These are phyloP conservation scores for Antechinus flavipes DNA, from an alignment of 2,113 vertebrate genomes.

Conservation along the genomic window DNA sequence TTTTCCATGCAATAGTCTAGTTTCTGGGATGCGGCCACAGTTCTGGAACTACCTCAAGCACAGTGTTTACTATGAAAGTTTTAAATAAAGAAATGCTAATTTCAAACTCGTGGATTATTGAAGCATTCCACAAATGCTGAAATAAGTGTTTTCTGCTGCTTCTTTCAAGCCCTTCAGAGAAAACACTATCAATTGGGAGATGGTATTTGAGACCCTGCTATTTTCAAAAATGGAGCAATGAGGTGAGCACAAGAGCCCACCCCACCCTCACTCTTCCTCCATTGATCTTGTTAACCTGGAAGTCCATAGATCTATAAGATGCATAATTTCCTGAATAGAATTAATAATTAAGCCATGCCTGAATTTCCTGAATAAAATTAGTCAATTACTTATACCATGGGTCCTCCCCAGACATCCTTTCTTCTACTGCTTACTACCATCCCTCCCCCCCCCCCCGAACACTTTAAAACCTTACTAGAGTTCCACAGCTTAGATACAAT, in stretches of 20 bases:
- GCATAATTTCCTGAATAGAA: constrained; percentile 55
- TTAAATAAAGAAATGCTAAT: constrained; percentile 41
- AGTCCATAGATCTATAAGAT: constrained; percentile 34
- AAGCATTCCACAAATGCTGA: constrained; percentile 59
- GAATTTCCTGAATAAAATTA: constrained; percentile 56
- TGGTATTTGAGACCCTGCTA: constrained; percentile 66
- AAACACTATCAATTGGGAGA: constrained; percentile 67
- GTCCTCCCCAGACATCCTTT: not conserved
- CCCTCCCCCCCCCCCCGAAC: constrained; percentile 43
- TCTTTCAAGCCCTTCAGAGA: constrained; percentile 62
- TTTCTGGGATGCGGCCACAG: constrained; percentile 35
- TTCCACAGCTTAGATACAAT: constrained; percentile 74
- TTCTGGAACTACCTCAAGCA: not conserved
- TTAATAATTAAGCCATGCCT: constrained; percentile 56
- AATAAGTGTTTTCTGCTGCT: constrained; percentile 63
- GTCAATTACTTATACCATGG: constrained; percentile 40
- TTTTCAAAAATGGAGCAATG: constrained; percentile 64
- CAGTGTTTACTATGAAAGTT: constrained; percentile 3
- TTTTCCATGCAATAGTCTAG: constrained; percentile 40
- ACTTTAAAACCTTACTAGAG: constrained; percentile 56
- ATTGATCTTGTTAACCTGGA: constrained; percentile 14
- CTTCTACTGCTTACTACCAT: not conserved
- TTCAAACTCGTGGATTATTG: constrained; percentile 31
- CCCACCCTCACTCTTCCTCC: not conserved
- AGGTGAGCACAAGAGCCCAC: constrained; percentile 54